A percentile compares a stretch with the other conserved stretches of the same genome.
Conservation (phyloP, 2,888 invertebrate genomes). For the Leptinotarsa tumamoca region DNA sequence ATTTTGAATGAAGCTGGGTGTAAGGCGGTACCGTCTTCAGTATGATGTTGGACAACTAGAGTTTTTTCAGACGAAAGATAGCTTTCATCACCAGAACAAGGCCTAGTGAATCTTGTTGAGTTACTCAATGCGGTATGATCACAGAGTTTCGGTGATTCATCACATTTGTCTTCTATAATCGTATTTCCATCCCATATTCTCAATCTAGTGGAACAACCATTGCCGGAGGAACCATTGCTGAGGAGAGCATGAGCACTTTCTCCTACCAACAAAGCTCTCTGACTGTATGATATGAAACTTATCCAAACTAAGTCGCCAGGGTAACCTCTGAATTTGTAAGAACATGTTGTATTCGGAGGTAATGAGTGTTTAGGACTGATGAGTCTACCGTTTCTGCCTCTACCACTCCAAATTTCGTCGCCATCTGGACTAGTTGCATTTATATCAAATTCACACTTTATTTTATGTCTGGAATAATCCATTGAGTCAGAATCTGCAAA, state of each 20-base stretch:
- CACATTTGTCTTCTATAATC: constrained; percentile 79
- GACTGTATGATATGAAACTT: constrained; percentile 87
- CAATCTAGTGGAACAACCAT: constrained; percentile 77
- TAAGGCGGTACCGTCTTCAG: constrained; percentile 81
- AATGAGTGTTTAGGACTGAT: constrained; percentile 86
- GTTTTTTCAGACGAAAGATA: constrained; percentile 74
- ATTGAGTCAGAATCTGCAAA: constrained; percentile 89
- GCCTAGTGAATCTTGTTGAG: constrained; percentile 80
- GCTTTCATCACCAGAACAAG: constrained; percentile 83
- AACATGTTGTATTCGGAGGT: constrained; percentile 88
- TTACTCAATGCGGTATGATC: constrained; percentile 84
- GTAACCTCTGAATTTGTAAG: constrained; percentile 85
- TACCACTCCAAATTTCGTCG: constrained; percentile 70
- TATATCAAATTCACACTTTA: constrained; percentile 79
- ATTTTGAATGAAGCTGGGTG: constrained; percentile 80
- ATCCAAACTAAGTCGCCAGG: constrained; percentile 87
- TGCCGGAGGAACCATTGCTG: constrained; percentile 59
- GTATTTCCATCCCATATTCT: constrained; percentile 81
- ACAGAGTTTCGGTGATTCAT: constrained; percentile 83
- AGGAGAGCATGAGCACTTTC: constrained; percentile 61
- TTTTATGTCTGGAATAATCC: constrained; percentile 78
- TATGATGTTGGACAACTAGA: constrained; percentile 70
- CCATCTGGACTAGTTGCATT: constrained; percentile 79
- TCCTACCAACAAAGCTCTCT: constrained; percentile 78
- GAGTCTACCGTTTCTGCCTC: constrained; percentile 78